A percentile compares a stretch with the other conserved stretches of the same genome.
These are phyloP conservation scores for Chaetops frenatus DNA, from an alignment of 2,113 vertebrate species.

Conservation along the genomic window DNA sequence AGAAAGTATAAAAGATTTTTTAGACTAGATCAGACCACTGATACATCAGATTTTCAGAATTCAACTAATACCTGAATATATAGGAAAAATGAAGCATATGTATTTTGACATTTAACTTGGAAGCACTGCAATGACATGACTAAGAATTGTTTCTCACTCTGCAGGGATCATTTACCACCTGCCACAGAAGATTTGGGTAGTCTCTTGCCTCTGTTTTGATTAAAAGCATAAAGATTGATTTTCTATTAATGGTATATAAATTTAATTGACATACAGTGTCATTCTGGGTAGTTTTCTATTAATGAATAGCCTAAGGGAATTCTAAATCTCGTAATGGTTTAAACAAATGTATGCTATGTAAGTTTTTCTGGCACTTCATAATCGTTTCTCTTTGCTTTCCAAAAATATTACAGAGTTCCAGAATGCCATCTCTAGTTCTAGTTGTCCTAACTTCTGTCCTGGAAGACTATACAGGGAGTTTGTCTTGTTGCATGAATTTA, in stretches of 20 bases:
- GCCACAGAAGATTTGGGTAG: background rate
- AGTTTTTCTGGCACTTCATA: background rate
- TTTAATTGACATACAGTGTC: background rate
- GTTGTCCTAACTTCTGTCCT: background rate
- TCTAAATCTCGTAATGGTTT: background rate
- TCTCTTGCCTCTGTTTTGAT: slow-evolving; percentile 4
- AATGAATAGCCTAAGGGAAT: background rate
- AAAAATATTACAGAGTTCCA: background rate
- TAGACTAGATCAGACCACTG: background rate
- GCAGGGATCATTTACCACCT: background rate
- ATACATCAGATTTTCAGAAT: background rate
- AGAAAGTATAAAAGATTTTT: background rate
- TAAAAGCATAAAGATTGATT: slow-evolving; percentile 16
- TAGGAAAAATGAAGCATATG: background rate
- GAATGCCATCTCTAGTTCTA: background rate
- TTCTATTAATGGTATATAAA: slow-evolving; percentile 15
- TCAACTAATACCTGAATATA: background rate
- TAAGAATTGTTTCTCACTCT: background rate
- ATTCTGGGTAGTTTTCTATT: background rate
- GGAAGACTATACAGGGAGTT: background rate
- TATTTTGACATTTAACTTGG: background rate
- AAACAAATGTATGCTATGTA: background rate
- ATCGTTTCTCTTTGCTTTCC: background rate
- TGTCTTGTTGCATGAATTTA: background rate
- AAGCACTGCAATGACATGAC: background rate